A percentile compares a stretch with the other conserved stretches of the same genome.
These are phyloP conservation scores for Oxyteleia sp. DNA, from an alignment of 2,888 invertebrate genomes.

Conservation along the genomic window DNA sequence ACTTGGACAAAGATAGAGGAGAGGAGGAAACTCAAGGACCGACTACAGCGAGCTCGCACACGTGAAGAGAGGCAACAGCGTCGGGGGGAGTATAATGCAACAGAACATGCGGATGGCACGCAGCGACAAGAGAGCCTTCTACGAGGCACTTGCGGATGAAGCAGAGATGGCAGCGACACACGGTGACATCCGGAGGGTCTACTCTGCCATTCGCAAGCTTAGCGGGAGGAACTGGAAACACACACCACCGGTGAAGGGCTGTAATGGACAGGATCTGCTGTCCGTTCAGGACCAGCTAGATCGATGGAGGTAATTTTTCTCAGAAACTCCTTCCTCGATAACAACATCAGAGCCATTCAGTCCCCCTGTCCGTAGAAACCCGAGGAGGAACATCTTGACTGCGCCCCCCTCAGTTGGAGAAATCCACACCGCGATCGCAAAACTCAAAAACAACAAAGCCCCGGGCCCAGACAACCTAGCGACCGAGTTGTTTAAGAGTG, in stretches of 20 bases:
- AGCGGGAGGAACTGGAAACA: constrained; percentile 15
- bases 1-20: constrained; percentile 39
- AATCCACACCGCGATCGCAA: constrained; percentile 9
- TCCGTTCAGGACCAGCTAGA: constrained; percentile 35
- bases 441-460: constrained; percentile 24
- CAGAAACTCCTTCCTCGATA: background rate
- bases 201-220: constrained; percentile 27
- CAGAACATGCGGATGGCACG: constrained; percentile 28
- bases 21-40: constrained; percentile 20
- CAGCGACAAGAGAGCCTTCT: constrained; percentile 27
- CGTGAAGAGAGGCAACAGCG: constrained; percentile 15
- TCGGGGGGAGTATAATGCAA: constrained; percentile 12
- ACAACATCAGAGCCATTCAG: background rate
- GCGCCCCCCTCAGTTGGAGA: constrained; percentile 1
- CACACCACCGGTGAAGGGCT: constrained; percentile 27
- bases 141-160: constrained; percentile 30
- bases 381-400: background rate
- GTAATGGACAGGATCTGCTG: constrained; percentile 1
- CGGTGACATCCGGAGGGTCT: constrained; percentile 30
- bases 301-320: constrained; percentile 43
- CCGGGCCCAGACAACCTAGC: constrained; percentile 19
- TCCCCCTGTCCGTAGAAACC: background rate
- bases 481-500: constrained; percentile 8
- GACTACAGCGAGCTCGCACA: constrained; percentile 8
- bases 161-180: constrained; percentile 27